A percentile compares a stretch with the other conserved stretches of the same genome.
Evolutionary conservation across 1,140 invertebrate genomes (phyloP).

Genomic region (Dinothrombium tinctorium): DNA sequence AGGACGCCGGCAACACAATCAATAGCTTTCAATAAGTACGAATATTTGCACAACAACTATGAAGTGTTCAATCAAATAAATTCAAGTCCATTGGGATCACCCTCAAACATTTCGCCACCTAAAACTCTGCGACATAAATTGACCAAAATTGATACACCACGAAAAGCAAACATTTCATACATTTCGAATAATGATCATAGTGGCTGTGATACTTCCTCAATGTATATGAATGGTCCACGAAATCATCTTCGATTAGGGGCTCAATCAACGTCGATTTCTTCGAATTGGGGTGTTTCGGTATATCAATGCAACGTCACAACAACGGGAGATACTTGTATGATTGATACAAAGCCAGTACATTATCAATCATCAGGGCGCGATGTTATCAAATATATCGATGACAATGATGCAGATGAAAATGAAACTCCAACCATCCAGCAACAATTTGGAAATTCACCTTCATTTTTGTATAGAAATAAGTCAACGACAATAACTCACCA

Average conservation of each 20-base stretch:
- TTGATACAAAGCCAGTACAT: no score
- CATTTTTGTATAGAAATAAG: neutral
- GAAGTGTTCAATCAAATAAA: no score
- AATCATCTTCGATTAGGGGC: no score
- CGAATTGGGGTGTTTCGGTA: no score
- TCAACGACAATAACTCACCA: no score
- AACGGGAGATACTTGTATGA: no score
- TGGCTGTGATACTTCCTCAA: no score
- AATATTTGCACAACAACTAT: neutral
- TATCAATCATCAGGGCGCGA: neutral
- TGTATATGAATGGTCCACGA: no score
- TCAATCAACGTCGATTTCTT: no score
- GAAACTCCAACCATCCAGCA: neutral
- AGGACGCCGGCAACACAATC: no score
- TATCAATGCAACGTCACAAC: no score
- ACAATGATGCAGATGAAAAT: conserved; percentile 14
- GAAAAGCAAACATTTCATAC: conserved; percentile 7
- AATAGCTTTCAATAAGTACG: neutral
- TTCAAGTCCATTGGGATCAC: neutral
- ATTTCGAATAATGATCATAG: conserved; percentile 1
- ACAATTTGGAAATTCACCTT: neutral
- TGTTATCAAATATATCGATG: conserved; percentile 24
- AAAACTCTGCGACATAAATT: neutral
- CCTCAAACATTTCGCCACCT: neutral
- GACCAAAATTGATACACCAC: neutral